Percentiles rank a stretch among this genome's conserved stretches.
phyloP scores from a whole-genome alignment of 2,888 invertebrate species.

The Chironomus riparius region DNA sequence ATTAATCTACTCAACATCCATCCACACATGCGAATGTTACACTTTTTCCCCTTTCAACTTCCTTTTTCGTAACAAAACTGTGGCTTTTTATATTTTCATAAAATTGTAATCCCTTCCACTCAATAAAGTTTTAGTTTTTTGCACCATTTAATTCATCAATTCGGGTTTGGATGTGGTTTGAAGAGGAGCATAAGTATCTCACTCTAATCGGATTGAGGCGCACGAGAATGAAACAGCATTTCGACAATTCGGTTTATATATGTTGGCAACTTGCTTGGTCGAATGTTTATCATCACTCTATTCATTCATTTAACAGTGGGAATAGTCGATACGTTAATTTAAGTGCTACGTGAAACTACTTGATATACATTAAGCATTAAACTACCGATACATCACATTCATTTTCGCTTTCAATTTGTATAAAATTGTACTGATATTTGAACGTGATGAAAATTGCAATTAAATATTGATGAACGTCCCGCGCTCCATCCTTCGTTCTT shows the following conservation, averaged over 20 bases:
- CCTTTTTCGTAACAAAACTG: neutral
- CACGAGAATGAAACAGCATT: no score
- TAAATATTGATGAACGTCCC: conserved; percentile 1
- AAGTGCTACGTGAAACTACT: neutral
- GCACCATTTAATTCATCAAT: conserved; percentile 2
- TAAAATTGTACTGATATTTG: conserved; percentile 15
- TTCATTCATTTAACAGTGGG: no score
- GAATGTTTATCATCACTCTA: no score
- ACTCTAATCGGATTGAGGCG: no score
- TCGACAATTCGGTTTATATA: no score
- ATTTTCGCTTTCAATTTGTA: conserved; percentile 25
- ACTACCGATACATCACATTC: neutral
- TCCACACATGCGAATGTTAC: neutral
- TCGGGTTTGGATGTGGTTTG: neutral
- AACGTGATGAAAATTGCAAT: conserved; percentile 16
- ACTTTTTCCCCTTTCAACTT: no score
- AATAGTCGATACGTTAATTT: neutral
- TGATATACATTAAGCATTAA: neutral
- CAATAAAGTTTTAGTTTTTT: conserved; percentile 8
- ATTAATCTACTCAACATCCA: neutral
- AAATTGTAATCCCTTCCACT: conserved; percentile 12
- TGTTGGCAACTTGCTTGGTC: no score
- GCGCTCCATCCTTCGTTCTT: neutral
- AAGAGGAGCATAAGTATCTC: no score
- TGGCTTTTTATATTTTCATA: neutral